Conservation (phyloP, 2,797 vertebrate genomes). For the Enteromius argenteus region DNA sequence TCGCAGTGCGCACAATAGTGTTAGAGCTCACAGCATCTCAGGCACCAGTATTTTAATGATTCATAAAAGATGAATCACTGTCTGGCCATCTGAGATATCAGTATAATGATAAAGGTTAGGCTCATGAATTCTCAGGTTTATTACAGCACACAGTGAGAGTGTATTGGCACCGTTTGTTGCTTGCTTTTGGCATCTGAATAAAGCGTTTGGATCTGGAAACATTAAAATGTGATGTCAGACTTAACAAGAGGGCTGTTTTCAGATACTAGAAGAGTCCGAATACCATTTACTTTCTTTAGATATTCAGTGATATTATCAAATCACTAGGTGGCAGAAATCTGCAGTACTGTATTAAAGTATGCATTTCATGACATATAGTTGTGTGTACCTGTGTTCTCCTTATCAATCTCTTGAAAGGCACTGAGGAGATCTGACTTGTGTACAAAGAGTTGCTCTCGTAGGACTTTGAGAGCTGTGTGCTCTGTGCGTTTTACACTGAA, state of each 20-base stretch:
- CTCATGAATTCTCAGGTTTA: neutral
- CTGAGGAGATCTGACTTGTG: slow-evolving; percentile 88
- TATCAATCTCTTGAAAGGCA: slow-evolving; percentile 84
- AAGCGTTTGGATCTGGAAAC: neutral
- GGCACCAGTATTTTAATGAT: neutral
- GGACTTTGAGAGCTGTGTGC: slow-evolving; percentile 88
- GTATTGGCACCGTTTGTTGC: neutral
- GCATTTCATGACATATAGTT: neutral
- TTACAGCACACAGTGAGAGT: neutral
- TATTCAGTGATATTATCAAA: neutral
- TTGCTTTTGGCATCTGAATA: neutral
- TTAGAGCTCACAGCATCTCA: neutral
- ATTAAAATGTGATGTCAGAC: neutral
- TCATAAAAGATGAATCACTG: neutral
- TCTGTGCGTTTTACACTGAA: slow-evolving; percentile 89
- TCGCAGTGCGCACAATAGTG: neutral
- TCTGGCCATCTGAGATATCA: slow-evolving; percentile 5
- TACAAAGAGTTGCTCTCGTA: slow-evolving; percentile 89
- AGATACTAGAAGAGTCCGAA: slow-evolving; percentile 16
- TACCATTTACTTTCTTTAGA: neutral
- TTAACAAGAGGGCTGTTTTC: neutral
- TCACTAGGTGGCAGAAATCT: neutral
- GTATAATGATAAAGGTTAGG: neutral
- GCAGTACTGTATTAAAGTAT: neutral
- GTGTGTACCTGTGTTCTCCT: slow-evolving; percentile 75